Conservation (phyloP, 2,797 vertebrate genomes). For the Triplophysa yarkandensis region DNA sequence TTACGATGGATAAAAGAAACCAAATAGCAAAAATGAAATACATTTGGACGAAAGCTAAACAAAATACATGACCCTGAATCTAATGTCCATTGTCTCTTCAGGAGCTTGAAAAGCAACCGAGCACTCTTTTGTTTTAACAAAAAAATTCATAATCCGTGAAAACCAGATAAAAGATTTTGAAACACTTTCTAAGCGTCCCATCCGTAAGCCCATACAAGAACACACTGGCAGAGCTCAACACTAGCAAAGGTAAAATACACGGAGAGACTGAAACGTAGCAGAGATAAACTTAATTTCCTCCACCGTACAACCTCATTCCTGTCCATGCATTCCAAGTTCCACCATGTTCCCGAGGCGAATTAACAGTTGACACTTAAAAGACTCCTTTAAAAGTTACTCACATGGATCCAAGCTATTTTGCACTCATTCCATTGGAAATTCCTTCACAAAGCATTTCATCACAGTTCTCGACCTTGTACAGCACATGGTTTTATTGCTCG, state of each 20-base stretch:
- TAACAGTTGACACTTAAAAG: not conserved
- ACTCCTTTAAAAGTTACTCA: conserved; percentile 15
- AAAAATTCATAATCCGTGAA: conserved; percentile 54
- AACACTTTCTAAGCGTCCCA: no score
- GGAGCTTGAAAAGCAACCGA: conserved; percentile 33
- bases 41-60: not conserved
- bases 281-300: conserved; percentile 25
- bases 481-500: conserved; percentile 42
- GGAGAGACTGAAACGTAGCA: conserved; percentile 26
- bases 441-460: conserved; percentile 11
- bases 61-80: not conserved
- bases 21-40: not conserved
- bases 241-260: conserved; percentile 21
- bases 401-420: conserved; percentile 15
- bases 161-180: conserved; percentile 51
- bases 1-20: not conserved
- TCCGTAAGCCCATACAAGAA: not conserved
- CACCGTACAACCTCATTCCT: not conserved
- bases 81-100: conserved; percentile 9
- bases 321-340: not conserved
- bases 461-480: conserved; percentile 11
- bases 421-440: conserved; percentile 20
- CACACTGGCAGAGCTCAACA: conserved; percentile 9
- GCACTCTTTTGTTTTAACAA: conserved; percentile 59
- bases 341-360: not conserved